Percentiles rank a stretch among this genome's conserved stretches.
These are phyloP conservation scores for Parauchenoglanis punctatus DNA, from an alignment of 2,797 vertebrate species.

Conservation along the genomic window DNA sequence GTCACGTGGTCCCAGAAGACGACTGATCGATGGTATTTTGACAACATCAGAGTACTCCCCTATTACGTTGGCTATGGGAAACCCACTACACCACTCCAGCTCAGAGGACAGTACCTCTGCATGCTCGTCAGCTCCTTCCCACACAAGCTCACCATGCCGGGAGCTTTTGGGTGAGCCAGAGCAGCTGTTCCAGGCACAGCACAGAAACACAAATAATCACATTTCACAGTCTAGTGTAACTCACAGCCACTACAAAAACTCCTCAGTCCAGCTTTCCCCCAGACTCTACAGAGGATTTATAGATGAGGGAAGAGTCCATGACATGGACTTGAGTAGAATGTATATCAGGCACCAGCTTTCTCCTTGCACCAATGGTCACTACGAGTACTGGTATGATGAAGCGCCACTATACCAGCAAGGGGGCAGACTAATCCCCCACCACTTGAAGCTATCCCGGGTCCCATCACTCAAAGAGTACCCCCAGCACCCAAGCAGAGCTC, in stretches of 20 bases:
- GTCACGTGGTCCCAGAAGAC: constrained; percentile 73
- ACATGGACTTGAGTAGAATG: constrained; percentile 65
- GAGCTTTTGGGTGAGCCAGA: constrained; percentile 65
- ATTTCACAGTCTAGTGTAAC: constrained; percentile 58
- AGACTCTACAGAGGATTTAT: constrained; percentile 64
- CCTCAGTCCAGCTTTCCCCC: constrained; percentile 63
- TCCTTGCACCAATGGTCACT: constrained; percentile 56
- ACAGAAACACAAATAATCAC: constrained; percentile 55
- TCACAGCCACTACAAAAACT: constrained; percentile 62
- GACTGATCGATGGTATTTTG: constrained; percentile 78
- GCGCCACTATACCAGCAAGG: constrained; percentile 61
- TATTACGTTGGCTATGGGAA: constrained; percentile 54
- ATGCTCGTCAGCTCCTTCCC: constrained; percentile 79
- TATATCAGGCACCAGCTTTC: constrained; percentile 59
- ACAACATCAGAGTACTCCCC: constrained; percentile 69
- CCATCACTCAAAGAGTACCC: constrained; percentile 79
- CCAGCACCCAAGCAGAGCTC: constrained; percentile 60
- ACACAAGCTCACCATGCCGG: constrained; percentile 73
- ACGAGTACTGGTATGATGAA: constrained; percentile 73
- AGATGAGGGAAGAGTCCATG: constrained; percentile 67
- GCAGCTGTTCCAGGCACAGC: constrained; percentile 61
- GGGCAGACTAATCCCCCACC: constrained; percentile 68
- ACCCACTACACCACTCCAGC: constrained; percentile 65
- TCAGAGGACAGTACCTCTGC: constrained; percentile 86
- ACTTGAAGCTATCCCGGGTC: constrained; percentile 73